Evolutionary conservation across 2,113 vertebrate species (phyloP).

Genomic region (Onychostoma macrolepis): DNA sequence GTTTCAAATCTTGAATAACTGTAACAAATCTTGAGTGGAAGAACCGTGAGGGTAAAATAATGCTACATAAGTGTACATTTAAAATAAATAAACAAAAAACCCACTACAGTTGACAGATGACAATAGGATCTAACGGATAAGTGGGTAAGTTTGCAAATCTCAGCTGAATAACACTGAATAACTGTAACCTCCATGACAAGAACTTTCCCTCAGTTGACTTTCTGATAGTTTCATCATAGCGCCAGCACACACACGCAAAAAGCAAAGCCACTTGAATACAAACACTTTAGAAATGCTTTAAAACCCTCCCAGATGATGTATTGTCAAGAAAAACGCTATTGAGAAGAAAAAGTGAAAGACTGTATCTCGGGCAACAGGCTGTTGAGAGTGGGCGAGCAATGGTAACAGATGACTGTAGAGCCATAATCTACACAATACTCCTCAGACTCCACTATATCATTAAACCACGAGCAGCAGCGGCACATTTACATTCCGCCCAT

Average conservation of each 20-base stretch:
- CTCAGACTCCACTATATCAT: conserved; percentile 26
- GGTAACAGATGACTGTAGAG: conserved; percentile 22
- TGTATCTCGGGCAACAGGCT: conserved; percentile 26
- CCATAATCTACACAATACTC: conserved; percentile 30
- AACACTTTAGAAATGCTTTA: neutral
- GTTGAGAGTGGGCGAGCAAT: conserved; percentile 23
- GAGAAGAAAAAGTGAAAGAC: neutral
- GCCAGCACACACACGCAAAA: neutral
- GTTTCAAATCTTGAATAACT: neutral
- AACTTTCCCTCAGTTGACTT: neutral
- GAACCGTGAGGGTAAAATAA: neutral
- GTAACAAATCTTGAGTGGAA: too few species aligned
- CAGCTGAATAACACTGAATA: neutral
- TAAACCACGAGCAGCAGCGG: conserved; percentile 2
- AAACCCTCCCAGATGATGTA: neutral
- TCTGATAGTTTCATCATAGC: neutral
- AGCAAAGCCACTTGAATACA: neutral
- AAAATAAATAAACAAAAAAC: neutral
- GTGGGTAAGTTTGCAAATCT: neutral
- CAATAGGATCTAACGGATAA: neutral
- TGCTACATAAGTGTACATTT: neutral
- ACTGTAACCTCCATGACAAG: neutral
- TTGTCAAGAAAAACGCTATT: neutral
- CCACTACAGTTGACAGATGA: neutral
- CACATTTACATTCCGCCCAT: conserved; percentile 17